A percentile compares a stretch with the other conserved stretches of the same genome.
These are phyloP conservation scores for Scrobipalpa costella DNA, from an alignment of 2,888 invertebrate species.

Conservation along the genomic window DNA sequence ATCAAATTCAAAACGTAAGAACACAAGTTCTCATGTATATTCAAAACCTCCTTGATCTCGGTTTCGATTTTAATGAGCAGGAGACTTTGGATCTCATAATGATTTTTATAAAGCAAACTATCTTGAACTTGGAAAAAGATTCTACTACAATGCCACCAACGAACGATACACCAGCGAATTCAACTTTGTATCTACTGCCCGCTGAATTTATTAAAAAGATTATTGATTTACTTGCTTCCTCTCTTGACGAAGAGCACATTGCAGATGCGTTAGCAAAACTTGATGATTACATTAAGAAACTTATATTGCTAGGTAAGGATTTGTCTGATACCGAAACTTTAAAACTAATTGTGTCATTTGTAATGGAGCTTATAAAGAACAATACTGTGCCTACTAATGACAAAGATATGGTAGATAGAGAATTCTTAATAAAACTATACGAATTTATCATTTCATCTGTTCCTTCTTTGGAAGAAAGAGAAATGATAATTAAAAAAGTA, in stretches of 20 bases:
- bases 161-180: too few relatives aligned
- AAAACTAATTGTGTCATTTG: background rate
- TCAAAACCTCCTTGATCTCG: background rate
- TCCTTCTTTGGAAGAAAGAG: background rate
- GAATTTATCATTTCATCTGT: constrained; percentile 1
- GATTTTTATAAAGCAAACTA: background rate
- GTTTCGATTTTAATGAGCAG: background rate
- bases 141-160: too few relatives aligned
- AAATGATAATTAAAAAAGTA: background rate
- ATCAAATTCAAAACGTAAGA: too few relatives aligned
- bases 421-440: background rate
- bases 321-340: background rate
- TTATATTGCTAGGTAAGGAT: background rate
- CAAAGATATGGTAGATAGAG: too few relatives aligned
- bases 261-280: background rate
- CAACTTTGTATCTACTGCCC: too few relatives aligned
- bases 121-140: too few relatives aligned
- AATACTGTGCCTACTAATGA: too few relatives aligned
- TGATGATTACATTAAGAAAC: background rate
- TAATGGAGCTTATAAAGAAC: too few relatives aligned
- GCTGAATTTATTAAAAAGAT: too few relatives aligned
- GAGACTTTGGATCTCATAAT: background rate
- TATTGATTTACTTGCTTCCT: too few relatives aligned
- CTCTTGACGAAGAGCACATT: too few relatives aligned
- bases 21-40: background rate